These are phyloP conservation scores for Bugulina stolonifera DNA, from an alignment of 2,888 invertebrate species.

Conservation along the genomic window DNA sequence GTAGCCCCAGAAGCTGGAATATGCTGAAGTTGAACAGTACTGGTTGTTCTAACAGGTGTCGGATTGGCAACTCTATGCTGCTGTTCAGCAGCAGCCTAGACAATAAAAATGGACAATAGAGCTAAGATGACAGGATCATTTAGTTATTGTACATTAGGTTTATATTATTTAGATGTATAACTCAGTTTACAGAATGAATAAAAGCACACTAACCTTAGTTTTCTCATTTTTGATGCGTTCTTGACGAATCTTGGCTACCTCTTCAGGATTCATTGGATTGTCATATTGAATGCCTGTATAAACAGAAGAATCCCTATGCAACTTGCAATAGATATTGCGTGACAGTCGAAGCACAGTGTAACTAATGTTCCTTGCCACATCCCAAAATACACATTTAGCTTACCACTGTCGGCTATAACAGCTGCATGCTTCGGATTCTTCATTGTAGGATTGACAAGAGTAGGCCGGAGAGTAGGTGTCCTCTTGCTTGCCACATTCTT, in stretches of 20 bases:
- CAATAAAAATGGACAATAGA: no score
- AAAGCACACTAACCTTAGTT: constrained; percentile 12
- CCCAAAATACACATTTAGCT: no score
- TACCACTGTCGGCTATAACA: constrained; percentile 72
- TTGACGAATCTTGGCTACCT: constrained; percentile 59
- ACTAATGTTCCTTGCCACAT: no score
- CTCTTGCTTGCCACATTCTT: constrained; percentile 61
- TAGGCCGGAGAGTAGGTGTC: constrained; percentile 68
- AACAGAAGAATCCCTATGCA: neutral
- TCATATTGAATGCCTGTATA: constrained; percentile 65
- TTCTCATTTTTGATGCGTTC: constrained; percentile 73
- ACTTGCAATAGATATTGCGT: no score
- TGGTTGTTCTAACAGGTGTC: constrained; percentile 29
- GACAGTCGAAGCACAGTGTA: neutral
- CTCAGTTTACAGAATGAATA: no score
- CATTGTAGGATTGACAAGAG: constrained; percentile 63
- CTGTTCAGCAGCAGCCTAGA: constrained; percentile 29
- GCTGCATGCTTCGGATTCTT: constrained; percentile 79
- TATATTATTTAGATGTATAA: no score
- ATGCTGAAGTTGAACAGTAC: constrained; percentile 35
- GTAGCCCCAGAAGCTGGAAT: constrained; percentile 35
- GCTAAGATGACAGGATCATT: neutral
- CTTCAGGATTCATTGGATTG: constrained; percentile 70
- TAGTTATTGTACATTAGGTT: no score
- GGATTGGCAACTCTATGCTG: constrained; percentile 29